Conservation (phyloP, 2,113 vertebrate genomes). For the Nyctereutes procyonoides region DNA sequence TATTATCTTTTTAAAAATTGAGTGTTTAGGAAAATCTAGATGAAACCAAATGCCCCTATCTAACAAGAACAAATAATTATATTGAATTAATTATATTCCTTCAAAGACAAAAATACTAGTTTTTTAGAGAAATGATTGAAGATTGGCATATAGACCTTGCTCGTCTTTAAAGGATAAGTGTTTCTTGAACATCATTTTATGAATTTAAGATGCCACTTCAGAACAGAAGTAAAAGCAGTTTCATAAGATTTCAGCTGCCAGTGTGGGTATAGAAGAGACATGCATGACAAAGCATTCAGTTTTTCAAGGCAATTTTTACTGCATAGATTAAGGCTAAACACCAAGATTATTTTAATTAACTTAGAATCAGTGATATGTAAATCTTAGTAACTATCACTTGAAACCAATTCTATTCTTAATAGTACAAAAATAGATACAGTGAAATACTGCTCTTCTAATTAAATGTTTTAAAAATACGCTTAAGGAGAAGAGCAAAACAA, state of each 20-base stretch:
- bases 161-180: constrained; percentile 25
- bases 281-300: neutral
- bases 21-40: neutral
- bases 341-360: constrained; percentile 54
- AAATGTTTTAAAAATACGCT: constrained; percentile 72
- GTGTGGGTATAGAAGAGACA: neutral
- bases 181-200: constrained; percentile 13
- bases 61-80: constrained; percentile 15
- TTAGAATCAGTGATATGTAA: constrained; percentile 62
- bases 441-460: constrained; percentile 72
- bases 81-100: constrained; percentile 1
- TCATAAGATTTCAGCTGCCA: constrained; percentile 1
- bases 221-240: constrained; percentile 24
- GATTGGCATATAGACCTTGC: neutral
- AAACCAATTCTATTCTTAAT: constrained; percentile 70
- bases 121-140: neutral
- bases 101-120: neutral
- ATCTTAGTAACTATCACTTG: constrained; percentile 47
- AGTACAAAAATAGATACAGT: constrained; percentile 71
- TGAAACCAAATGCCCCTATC: neutral
- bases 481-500: constrained; percentile 72
- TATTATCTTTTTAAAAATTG: constrained; percentile 16
- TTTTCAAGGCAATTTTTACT: constrained; percentile 35
- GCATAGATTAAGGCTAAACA: constrained; percentile 50
- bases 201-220: constrained; percentile 11